Evolutionary conservation across 2,888 invertebrate species (phyloP).

Genomic region (Coenonympha glycerion): DNA sequence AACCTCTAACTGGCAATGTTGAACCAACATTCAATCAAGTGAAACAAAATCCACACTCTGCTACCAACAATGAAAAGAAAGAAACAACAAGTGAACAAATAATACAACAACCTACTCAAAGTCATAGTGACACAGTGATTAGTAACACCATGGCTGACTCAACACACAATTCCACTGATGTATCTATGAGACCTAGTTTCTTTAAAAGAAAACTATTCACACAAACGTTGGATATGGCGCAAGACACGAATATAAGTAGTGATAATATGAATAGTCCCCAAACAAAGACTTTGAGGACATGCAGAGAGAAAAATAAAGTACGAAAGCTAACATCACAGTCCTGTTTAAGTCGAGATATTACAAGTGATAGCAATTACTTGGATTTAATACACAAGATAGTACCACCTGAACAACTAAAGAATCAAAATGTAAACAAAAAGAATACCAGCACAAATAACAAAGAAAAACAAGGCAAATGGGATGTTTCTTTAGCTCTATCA

Average conservation of each 20-base stretch:
- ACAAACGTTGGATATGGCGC: slow-evolving; percentile 57
- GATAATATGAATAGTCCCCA: slow-evolving; percentile 51
- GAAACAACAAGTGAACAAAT: slow-evolving; percentile 16
- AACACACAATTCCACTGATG: slow-evolving; percentile 34
- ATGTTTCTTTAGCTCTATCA: slow-evolving; percentile 50
- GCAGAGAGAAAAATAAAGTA: slow-evolving; percentile 55
- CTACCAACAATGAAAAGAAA: background rate
- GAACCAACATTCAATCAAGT: slow-evolving; percentile 6
- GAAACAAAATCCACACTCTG: background rate
- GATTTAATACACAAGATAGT: slow-evolving; percentile 66
- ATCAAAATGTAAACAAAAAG: slow-evolving; percentile 34
- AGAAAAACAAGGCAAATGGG: slow-evolving; percentile 47
- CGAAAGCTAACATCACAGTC: slow-evolving; percentile 57
- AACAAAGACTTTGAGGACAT: slow-evolving; percentile 37
- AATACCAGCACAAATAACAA: slow-evolving; percentile 34
- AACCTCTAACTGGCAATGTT: slow-evolving; percentile 18
- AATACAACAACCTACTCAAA: slow-evolving; percentile 16
- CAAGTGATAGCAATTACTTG: slow-evolving; percentile 48
- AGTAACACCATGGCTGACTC: slow-evolving; percentile 15
- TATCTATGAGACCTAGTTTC: slow-evolving; percentile 61
- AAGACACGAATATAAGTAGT: slow-evolving; percentile 43
- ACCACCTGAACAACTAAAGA: slow-evolving; percentile 45
- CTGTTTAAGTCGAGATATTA: slow-evolving; percentile 52
- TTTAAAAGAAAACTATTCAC: slow-evolving; percentile 64
- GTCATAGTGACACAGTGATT: slow-evolving; percentile 25